These are phyloP conservation scores for Anoncus sp. DNA, from an alignment of 2,888 invertebrate species.

Conservation along the genomic window DNA sequence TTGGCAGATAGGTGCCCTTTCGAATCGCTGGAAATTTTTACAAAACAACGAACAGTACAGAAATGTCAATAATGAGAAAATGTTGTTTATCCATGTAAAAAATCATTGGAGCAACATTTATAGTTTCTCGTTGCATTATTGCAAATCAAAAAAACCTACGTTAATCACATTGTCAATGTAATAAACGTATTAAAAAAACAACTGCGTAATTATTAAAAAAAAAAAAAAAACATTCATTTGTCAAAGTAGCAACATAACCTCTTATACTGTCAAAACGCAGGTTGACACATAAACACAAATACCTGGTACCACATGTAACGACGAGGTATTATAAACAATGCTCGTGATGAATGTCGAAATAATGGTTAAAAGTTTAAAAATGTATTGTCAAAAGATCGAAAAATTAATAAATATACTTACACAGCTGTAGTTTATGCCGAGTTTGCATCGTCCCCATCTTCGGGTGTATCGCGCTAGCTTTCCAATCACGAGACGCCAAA, in stretches of 20 bases:
- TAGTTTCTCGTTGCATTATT: not conserved
- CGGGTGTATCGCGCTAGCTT: constrained; percentile 14
- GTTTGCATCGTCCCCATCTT: constrained; percentile 58
- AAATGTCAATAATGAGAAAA: constrained; percentile 6
- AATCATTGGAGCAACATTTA: not conserved
- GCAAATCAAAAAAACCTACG: not conserved
- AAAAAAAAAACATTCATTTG: constrained; percentile 52
- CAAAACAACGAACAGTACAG: not conserved
- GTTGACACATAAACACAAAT: constrained; percentile 21
- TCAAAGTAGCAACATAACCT: constrained; percentile 56
- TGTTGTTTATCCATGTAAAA: not conserved
- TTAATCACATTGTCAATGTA: not conserved
- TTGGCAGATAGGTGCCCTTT: not conserved
- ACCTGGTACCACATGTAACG: constrained; percentile 1
- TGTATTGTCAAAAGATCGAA: constrained; percentile 9
- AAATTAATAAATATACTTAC: constrained; percentile 53
- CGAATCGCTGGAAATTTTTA: not conserved
- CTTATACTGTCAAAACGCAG: constrained; percentile 31
- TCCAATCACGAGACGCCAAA: constrained; percentile 49
- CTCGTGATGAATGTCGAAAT: not conserved
- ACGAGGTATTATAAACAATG: not conserved
- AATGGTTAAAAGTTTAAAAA: constrained; percentile 4
- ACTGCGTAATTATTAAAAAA: constrained; percentile 36
- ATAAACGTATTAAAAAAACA: not conserved
- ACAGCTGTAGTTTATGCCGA: constrained; percentile 54